Evolutionary conservation across 2,888 invertebrate species (phyloP), one percentile per base, ranked within the genome.

Genomic region (Phortica okadai): DNA sequence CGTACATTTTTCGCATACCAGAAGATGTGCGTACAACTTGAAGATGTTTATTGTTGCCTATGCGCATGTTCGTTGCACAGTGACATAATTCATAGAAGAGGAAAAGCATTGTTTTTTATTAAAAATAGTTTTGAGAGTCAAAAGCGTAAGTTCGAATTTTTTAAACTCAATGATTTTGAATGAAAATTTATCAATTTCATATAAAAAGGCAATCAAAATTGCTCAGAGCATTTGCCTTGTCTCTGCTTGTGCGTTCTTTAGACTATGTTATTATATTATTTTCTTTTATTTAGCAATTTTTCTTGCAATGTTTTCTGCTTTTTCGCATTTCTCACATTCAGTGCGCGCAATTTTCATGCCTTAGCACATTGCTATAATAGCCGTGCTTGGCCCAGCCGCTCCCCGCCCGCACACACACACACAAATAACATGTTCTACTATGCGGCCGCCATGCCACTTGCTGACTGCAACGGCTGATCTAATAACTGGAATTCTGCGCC

Each of bases 331-430:
- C 4, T 16, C 1, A 25, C n/a, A 25, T 54, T 8, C 56, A 72
- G 41, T 54, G 70, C 70, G 70, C 25, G 70, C 54, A 72, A 41
- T 72, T 72, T 72, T 72, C 56, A 56, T 80, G 81, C 79, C 64
- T 74, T 79, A 82, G 79, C 84, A 82, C 84, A 85, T 83, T 79
- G 84, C 80, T 76, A 79, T 84, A 84, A 84, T 84, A 82, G 78
- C 83, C 41, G 59, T 16, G 8, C 14, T 6, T 6, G 25, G 10
- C 1, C 1, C 0, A 14, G 8, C 56, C 56, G n/a, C 56, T 14
- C 6, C 14, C 16, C 66, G 41, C 42, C 14, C 66, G 42, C 66
- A n/a, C 41, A 6, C 25, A 16, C 14, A 8, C 14, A 1, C 33
- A 64, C 5, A 64, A 8, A 33, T 25, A 33, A 14, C 72, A 56